These are phyloP conservation scores for Calycopis cecrops DNA, from an alignment of 1,140 invertebrate genomes.

Conservation along the genomic window DNA sequence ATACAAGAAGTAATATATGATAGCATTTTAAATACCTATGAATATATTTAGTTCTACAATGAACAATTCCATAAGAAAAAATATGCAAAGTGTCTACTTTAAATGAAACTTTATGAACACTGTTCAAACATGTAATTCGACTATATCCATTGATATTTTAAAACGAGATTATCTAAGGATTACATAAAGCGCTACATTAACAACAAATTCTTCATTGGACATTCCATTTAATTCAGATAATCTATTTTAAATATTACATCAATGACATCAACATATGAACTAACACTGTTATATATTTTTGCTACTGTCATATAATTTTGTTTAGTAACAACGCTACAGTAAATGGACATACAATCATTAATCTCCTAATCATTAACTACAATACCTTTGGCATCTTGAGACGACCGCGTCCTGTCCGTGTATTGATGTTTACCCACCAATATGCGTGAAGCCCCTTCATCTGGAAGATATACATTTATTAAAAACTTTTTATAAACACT, in stretches of 20 bases:
- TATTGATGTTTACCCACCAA: slow-evolving; percentile 21
- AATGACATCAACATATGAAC: slow-evolving; percentile 38
- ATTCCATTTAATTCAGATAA: not conserved
- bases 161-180: slow-evolving; percentile 1
- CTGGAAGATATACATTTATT: slow-evolving; percentile 32
- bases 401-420: slow-evolving; percentile 27
- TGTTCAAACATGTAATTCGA: not conserved
- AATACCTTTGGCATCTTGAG: slow-evolving; percentile 62
- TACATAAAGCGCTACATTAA: not conserved
- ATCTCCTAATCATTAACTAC: slow-evolving; percentile 45
- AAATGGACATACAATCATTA: slow-evolving; percentile 68
- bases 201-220: not conserved
- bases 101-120: no score
- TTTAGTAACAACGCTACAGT: slow-evolving; percentile 45
- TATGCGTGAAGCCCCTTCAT: slow-evolving; percentile 46
- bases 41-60: no score
- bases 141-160: not conserved
- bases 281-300: slow-evolving; percentile 22
- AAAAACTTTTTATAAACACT: no score
- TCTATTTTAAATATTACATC: slow-evolving; percentile 6
- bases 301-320: slow-evolving; percentile 40
- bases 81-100: no score
- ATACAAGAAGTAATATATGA: no score
- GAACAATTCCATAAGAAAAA: no score
- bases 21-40: no score